Evolutionary conservation across 2,888 invertebrate species (phyloP), one percentile per base, ranked within the genome.

Genomic region (Pimpla rufipes): DNA sequence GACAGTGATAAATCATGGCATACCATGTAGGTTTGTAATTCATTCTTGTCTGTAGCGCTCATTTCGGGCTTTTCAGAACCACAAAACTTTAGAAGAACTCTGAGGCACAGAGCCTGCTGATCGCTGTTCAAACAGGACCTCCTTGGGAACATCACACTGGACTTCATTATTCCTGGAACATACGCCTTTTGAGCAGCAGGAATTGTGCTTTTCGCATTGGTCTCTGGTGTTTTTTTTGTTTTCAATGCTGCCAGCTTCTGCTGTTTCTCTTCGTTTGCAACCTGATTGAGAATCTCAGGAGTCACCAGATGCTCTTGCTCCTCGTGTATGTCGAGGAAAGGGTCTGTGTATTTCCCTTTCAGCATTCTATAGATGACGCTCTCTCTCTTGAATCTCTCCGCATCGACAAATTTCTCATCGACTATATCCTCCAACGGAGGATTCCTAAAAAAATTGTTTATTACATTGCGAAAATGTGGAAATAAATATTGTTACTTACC

Each of bases 351-450:
- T 7, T 47, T 86, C 6, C 89, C 91, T 23, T 83, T 81, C 47
- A 93, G 57, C 50, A 91, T 85, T 88, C 68, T 88, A 18, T 90
- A 88, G 89, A 90, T 90, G 0, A 85, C 87, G 74, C 91, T 89
- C n/a, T 92, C 91, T 2, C 70, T 83, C 45, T 88, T 74, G 62
- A 92, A 81, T 77, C 91, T 90, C 16, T 88, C 87, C 6, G 86
- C 85, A 5, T 84, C 70, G 1, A 93, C 62, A 47, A 92, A 93
- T n/a, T 83, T 86, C 47, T 88, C 62, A 13, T 92, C 91, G n/a
- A 92, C 50, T 0, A 93, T 79, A 50, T 93, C 92, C 45, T 92
- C 90, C 13, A 92, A 70, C 7, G 87, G 77, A 37, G 90, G 88
- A 71, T 86, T 75, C 92, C 92, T 92, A 55, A 59, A 85, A 74